These are phyloP conservation scores for Biston stratarius DNA, from an alignment of 2,888 invertebrate species.

Conservation along the genomic window DNA sequence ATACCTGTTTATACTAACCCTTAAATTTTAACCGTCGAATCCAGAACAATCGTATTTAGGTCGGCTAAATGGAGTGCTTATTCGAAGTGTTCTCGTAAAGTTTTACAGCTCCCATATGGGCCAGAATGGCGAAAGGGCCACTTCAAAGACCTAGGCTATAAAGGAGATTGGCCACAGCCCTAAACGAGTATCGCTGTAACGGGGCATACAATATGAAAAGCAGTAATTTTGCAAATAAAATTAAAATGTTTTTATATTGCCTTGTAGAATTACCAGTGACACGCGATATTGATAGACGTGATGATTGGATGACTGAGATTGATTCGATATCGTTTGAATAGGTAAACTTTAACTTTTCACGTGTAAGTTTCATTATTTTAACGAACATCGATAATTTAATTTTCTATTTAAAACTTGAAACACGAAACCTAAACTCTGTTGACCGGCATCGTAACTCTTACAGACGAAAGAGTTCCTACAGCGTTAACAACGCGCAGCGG, in stretches of 20 bases:
- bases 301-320: no score
- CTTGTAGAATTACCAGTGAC: neutral
- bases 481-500: no score
- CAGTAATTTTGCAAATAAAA: neutral
- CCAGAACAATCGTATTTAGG: slow-evolving; percentile 30
- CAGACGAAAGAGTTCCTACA: no score
- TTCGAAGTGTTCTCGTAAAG: slow-evolving; percentile 25
- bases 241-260: neutral
- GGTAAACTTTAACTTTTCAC: no score
- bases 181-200: slow-evolving; percentile 41
- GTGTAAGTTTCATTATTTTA: no score
- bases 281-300: no score
- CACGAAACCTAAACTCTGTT: no score
- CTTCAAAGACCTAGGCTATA: slow-evolving; percentile 57
- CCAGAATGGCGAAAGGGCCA: slow-evolving; percentile 43
- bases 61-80: slow-evolving; percentile 24
- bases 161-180: slow-evolving; percentile 57
- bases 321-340: no score
- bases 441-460: no score
- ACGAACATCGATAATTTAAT: no score
- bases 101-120: slow-evolving; percentile 25
- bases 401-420: no score
- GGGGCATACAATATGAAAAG: neutral
- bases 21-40: slow-evolving; percentile 3
- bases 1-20: neutral